Percentiles rank a stretch among this genome's conserved stretches.
Conservation (phyloP, 2,797 vertebrate species). For the Hyperoplus lanceolatus region DNA sequence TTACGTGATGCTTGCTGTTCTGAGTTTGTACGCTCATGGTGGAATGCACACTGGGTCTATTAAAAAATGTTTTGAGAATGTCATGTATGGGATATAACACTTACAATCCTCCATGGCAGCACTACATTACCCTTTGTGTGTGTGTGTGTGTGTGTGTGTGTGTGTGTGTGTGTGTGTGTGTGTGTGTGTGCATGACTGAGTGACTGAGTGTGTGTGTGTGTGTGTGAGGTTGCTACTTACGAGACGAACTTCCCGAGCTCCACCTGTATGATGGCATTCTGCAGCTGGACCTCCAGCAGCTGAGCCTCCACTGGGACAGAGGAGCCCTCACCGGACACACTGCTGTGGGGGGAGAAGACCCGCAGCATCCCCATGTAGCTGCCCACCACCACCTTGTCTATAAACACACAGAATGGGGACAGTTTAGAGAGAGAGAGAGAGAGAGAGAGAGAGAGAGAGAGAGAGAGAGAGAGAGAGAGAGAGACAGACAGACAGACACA, state of each 20-base stretch:
- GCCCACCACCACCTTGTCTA: slow-evolving; percentile 96
- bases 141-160: too few species aligned
- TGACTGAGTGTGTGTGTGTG: too few species aligned
- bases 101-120: neutral
- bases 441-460: too few species aligned
- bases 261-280: slow-evolving; percentile 93
- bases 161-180: too few species aligned
- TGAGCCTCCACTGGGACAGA: slow-evolving; percentile 85
- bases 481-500: too few species aligned
- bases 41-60: too few species aligned
- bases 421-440: too few species aligned
- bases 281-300: slow-evolving; percentile 93
- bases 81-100: neutral
- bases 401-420: neutral
- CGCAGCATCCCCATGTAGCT: slow-evolving; percentile 95
- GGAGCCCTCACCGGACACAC: slow-evolving; percentile 83
- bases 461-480: too few species aligned
- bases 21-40: too few species aligned
- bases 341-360: slow-evolving; percentile 90
- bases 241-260: slow-evolving; percentile 98
- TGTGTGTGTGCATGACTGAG: too few species aligned
- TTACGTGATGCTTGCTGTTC: too few species aligned
- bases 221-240: slow-evolving; percentile 87
- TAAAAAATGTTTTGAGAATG: neutral
- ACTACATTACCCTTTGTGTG: neutral